These are phyloP conservation scores for Cephus rjabovi DNA, from an alignment of 2,888 invertebrate genomes.

Conservation along the genomic window DNA sequence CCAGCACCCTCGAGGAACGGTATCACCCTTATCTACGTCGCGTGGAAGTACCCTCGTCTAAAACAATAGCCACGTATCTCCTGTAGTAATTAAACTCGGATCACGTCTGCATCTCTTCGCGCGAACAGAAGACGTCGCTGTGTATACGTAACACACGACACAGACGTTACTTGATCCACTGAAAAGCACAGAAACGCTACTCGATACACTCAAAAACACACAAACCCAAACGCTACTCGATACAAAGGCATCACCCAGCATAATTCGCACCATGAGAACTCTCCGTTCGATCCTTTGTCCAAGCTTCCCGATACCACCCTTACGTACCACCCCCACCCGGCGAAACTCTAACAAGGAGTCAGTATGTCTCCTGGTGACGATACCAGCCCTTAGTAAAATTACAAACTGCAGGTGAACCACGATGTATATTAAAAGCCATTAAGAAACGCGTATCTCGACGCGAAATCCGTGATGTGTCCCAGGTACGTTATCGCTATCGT, in stretches of 20 bases:
- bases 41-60: not conserved
- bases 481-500: not conserved
- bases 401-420: not conserved
- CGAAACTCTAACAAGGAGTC: not conserved
- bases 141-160: no score
- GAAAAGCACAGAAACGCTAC: fast-evolving
- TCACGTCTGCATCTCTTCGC: not conserved
- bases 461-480: not conserved
- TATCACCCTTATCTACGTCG: not conserved
- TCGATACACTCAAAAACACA: no score
- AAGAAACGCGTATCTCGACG: not conserved
- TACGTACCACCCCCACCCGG: not conserved
- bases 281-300: not conserved
- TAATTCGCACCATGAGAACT: not conserved
- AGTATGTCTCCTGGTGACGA: not conserved
- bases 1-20: not conserved
- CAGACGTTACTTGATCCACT: fast-evolving
- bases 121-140: not conserved
- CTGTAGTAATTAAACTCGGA: not conserved
- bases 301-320: not conserved
- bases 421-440: not conserved
- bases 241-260: no score
- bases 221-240: no score
- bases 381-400: not conserved
- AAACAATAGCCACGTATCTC: not conserved